Percentiles rank a stretch among this genome's conserved stretches.
phyloP scores from a whole-genome alignment of 1,140 invertebrate species.

The Bacillus rossius region DNA sequence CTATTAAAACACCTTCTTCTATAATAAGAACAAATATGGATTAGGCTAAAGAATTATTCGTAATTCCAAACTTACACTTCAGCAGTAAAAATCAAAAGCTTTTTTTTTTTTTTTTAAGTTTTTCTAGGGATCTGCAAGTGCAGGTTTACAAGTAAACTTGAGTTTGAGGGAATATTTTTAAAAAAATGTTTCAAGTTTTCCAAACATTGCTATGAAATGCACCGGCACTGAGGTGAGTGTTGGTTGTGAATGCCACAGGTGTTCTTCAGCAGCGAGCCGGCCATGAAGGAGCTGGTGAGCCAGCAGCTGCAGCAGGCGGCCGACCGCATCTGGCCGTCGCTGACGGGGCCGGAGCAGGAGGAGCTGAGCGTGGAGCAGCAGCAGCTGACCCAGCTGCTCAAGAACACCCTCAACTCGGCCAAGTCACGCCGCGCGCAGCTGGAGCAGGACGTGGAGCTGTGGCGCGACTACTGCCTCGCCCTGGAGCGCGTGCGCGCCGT shows the following conservation, averaged over 20 bases:
- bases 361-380: slow-evolving; percentile 72
- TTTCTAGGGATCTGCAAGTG: too few species aligned
- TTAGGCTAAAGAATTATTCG: too few species aligned
- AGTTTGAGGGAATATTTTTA: too few species aligned
- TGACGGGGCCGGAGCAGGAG: slow-evolving; percentile 72
- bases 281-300: slow-evolving; percentile 71
- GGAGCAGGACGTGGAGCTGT: slow-evolving; percentile 70
- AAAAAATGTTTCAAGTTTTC: too few species aligned
- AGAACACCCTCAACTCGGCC: slow-evolving; percentile 75
- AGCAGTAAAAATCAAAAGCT: too few species aligned
- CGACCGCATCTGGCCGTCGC: slow-evolving; percentile 81
- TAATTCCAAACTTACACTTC: too few species aligned
- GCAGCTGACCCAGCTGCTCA: slow-evolving; percentile 67
- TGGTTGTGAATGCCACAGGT: slow-evolving; percentile 4
- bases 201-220: too few species aligned
- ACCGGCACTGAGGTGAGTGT: too few species aligned
- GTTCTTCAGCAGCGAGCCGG: slow-evolving; percentile 72
- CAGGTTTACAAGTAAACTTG: too few species aligned
- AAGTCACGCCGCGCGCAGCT: slow-evolving; percentile 67
- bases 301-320: slow-evolving; percentile 76
- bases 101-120: too few species aligned
- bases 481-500: slow-evolving; percentile 69
- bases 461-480: slow-evolving; percentile 71
- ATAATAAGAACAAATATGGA: too few species aligned
- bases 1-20: too few species aligned